Percentiles rank a stretch among this genome's conserved stretches.
phyloP scores from a whole-genome alignment of 2,888 invertebrate species.

The Priapulus caudatus region DNA sequence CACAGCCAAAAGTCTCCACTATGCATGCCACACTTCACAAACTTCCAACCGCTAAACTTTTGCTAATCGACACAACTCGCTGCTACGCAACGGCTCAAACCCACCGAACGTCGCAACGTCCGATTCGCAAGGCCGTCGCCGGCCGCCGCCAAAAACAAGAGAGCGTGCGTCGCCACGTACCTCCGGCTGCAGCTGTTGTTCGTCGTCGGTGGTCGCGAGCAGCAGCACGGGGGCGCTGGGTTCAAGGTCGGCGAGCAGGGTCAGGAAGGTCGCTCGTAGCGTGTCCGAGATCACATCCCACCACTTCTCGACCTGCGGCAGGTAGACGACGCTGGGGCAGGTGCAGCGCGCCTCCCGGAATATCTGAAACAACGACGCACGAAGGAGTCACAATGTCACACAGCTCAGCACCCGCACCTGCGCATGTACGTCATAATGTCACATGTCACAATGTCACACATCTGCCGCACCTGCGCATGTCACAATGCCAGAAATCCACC shows the following conservation, averaged over 20 bases:
- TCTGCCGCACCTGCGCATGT: too few relatives aligned
- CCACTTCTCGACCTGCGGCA: slow-evolving; percentile 58
- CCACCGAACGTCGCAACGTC: neutral
- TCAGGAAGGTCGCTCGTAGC: slow-evolving; percentile 51
- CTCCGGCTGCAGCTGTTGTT: slow-evolving; percentile 32
- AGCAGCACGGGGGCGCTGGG: slow-evolving; percentile 52
- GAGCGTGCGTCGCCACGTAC: too few relatives aligned
- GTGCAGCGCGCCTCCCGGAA: slow-evolving; percentile 64
- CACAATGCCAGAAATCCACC: too few relatives aligned
- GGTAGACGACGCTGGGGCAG: slow-evolving; percentile 58
- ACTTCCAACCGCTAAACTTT: too few relatives aligned
- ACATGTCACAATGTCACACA: too few relatives aligned
- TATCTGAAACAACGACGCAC: slow-evolving; percentile 51
- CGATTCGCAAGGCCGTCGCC: too few relatives aligned
- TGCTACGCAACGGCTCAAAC: slow-evolving; percentile 17
- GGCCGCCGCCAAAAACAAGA: too few relatives aligned
- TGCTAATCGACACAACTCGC: too few relatives aligned
- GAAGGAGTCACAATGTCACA: slow-evolving; percentile 9
- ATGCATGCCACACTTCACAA: too few relatives aligned
- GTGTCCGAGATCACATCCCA: slow-evolving; percentile 56
- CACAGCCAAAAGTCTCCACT: neutral
- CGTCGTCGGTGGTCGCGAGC: slow-evolving; percentile 49
- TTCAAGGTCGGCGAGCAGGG: slow-evolving; percentile 51
- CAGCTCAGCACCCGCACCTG: too few relatives aligned
- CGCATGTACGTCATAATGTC: too few relatives aligned